Conservation (phyloP, 2,797 vertebrate species). For the Halcyon badia region DNA sequence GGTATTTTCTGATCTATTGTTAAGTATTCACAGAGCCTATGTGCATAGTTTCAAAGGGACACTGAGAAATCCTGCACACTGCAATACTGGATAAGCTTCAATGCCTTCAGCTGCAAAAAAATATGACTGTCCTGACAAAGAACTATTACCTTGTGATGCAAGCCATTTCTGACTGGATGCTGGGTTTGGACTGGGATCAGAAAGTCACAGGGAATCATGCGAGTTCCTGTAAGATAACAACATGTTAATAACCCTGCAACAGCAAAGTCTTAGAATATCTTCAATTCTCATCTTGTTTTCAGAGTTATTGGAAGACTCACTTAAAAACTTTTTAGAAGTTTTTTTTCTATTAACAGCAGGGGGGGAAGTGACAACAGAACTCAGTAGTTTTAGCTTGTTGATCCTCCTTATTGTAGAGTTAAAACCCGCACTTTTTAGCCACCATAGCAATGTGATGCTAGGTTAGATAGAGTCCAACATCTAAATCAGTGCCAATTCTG, state of each 20-base stretch:
- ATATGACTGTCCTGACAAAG: neutral
- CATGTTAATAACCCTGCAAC: neutral
- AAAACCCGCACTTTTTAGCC: neutral
- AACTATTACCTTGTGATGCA: constrained; percentile 93
- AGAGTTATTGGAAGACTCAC: neutral
- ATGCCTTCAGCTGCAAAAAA: neutral
- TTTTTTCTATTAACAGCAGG: neutral
- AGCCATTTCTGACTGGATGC: constrained; percentile 91
- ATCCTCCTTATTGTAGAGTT: neutral
- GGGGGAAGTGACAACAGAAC: neutral
- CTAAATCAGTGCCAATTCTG: neutral
- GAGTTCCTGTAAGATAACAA: constrained; percentile 85
- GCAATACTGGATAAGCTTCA: neutral
- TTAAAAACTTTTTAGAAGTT: neutral
- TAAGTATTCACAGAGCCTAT: neutral
- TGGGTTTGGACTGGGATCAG: constrained; percentile 94
- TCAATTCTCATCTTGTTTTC: neutral
- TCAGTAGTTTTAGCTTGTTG: neutral
- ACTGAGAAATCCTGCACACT: neutral
- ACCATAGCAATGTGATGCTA: neutral
- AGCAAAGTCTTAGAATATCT: neutral
- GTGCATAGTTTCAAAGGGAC: neutral
- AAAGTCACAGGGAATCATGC: constrained; percentile 96
- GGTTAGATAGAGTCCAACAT: neutral
- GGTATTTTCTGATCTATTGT: neutral